Evolutionary conservation across 2,888 invertebrate genomes (phyloP).

Genomic region (Tanaodytes sp.): DNA sequence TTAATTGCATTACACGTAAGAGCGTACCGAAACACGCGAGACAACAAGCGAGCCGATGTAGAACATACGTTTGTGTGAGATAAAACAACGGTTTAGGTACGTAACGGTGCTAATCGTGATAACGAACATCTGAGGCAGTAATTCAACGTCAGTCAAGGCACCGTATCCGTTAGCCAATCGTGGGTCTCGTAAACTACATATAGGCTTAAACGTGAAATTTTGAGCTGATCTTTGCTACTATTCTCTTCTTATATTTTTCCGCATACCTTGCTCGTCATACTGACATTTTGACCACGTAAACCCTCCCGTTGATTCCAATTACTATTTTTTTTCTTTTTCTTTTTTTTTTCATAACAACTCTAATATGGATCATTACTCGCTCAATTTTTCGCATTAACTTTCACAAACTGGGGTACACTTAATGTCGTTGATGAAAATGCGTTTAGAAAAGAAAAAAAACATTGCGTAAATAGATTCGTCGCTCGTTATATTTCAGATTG

Average conservation of each 20-base stretch:
- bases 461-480: too few species aligned
- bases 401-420: too few species aligned
- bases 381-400: too few species aligned
- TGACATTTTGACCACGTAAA: conserved; percentile 18
- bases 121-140: conserved; percentile 61
- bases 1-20: conserved; percentile 50
- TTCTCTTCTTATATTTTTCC: conserved; percentile 36
- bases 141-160: conserved; percentile 59
- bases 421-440: too few species aligned
- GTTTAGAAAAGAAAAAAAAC: too few species aligned
- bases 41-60: conserved; percentile 52
- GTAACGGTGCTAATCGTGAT: conserved; percentile 58
- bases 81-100: conserved; percentile 53
- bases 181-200: conserved; percentile 54
- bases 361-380: too few species aligned
- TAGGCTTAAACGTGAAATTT: conserved; percentile 55
- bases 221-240: conserved; percentile 41
- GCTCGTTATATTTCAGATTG: too few species aligned
- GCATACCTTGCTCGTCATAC: conserved; percentile 1
- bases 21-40: conserved; percentile 50
- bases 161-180: conserved; percentile 56
- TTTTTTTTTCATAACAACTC: too few species aligned
- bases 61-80: conserved; percentile 53
- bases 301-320: too few species aligned
- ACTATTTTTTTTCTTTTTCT: too few species aligned